phyloP scores from a whole-genome alignment of 1,140 invertebrate species.

The Thrips palmi region DNA sequence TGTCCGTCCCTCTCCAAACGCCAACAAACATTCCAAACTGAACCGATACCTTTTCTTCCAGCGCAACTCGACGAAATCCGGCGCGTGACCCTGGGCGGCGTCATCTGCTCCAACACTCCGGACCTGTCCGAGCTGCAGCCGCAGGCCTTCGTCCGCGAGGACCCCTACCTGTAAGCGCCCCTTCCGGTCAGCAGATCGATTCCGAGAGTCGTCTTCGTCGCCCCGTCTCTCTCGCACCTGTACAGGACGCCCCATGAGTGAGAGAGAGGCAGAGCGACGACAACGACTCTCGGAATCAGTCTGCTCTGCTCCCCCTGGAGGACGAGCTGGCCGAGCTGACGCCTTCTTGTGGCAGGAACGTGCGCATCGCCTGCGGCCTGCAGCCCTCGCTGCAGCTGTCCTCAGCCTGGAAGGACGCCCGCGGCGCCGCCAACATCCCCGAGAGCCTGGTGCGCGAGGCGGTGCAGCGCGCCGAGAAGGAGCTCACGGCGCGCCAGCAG shows the following conservation, averaged over 20 bases:
- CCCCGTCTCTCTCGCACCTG: no score
- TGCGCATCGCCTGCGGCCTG: slow-evolving; percentile 54
- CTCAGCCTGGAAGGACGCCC: slow-evolving; percentile 37
- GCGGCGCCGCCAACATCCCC: slow-evolving; percentile 17
- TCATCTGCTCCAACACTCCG: slow-evolving; percentile 68
- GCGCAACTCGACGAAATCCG: slow-evolving; percentile 75
- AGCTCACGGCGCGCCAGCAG: slow-evolving; percentile 46
- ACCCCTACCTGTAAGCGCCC: slow-evolving; percentile 61
- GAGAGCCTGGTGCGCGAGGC: slow-evolving; percentile 33
- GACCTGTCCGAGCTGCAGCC: slow-evolving; percentile 47
- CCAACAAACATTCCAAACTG: no score
- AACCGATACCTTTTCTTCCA: slow-evolving; percentile 18
- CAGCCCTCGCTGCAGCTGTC: slow-evolving; percentile 39
- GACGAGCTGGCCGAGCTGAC: no score
- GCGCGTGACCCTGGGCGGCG: slow-evolving; percentile 58
- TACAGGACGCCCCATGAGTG: no score
- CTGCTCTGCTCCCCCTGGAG: no score
- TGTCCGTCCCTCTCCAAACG: not conserved
- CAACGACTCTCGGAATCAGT: no score
- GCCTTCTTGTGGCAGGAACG: slow-evolving; percentile 47
- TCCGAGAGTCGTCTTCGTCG: no score
- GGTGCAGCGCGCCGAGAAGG: slow-evolving; percentile 50
- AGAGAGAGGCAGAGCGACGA: no score
- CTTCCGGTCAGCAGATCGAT: no score
- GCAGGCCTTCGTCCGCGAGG: slow-evolving; percentile 72